A percentile compares a stretch with the other conserved stretches of the same genome.
These are phyloP conservation scores for Bilobella aurantiaca DNA, from an alignment of 1,140 invertebrate species.

Conservation along the genomic window DNA sequence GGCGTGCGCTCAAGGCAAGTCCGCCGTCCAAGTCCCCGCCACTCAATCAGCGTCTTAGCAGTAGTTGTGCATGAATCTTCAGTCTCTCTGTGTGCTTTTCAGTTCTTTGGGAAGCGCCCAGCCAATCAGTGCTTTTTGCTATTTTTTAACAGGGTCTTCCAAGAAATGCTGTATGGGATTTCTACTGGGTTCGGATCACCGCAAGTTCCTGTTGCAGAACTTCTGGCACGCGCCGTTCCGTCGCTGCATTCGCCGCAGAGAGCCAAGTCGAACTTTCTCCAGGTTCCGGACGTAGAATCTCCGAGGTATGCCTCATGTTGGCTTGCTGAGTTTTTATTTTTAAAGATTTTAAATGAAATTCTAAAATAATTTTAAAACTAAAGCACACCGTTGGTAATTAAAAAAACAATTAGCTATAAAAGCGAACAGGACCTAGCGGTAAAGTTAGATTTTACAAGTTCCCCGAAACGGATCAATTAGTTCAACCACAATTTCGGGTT, in stretches of 20 bases:
- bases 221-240: constrained; percentile 70
- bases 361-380: too few species aligned
- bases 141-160: constrained; percentile 52
- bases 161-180: constrained; percentile 91
- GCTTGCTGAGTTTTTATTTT: constrained; percentile 12
- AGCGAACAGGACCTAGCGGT: too few species aligned
- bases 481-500: too few species aligned
- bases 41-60: neutral
- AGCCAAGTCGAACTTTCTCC: constrained; percentile 82
- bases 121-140: neutral
- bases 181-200: constrained; percentile 86
- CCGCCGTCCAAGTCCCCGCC: neutral
- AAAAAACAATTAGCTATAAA: too few species aligned
- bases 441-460: too few species aligned
- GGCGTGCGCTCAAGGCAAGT: constrained; percentile 72
- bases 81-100: neutral
- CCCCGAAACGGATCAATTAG: too few species aligned
- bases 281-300: constrained; percentile 62
- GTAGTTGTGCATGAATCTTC: too few species aligned
- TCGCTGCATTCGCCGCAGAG: constrained; percentile 70
- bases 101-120: neutral
- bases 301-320: constrained; percentile 45
- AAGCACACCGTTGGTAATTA: too few species aligned
- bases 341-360: too few species aligned
- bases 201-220: constrained; percentile 77